Evolutionary conservation across 2,797 vertebrate species (phyloP), one percentile per base, ranked within the genome.

Genomic region (Sciaenops ocellatus): DNA sequence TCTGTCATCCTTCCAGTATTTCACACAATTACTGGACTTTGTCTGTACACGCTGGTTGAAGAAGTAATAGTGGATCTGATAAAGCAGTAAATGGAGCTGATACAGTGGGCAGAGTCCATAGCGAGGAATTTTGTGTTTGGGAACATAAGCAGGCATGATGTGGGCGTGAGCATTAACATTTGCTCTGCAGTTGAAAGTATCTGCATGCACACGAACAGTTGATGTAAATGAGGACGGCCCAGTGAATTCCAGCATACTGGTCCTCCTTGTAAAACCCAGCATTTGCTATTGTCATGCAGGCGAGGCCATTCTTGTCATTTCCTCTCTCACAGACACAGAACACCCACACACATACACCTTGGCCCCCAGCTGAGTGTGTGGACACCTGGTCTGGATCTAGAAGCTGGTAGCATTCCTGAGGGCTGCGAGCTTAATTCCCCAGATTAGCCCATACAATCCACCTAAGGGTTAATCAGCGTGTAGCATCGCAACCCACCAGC

Each of bases 351-450:
- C 85, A 80, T 78, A 76, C 72, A 73, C 71, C n/a, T 64, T 60
- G 60, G 41, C 73, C 54, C 48, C 74, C 62, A 76, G 78, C 79
- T 65, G 84, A 78, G 56, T 70, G 20, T 69, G 64, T 75, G 84
- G 80, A 90, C 94, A 94, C 92, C 94, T 95, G 93, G 91, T 87
- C 82, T 86, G 87, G 80, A 83, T 85, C 74, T 85, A 59, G 68
- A 68, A 63, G 75, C 83, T 59, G 38, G 73, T 77, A 80, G 70
- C 85, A 89, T 92, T 92, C 85, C 88, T 74, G 11, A 77, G 48
- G 68, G 50, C 82, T 73, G 34, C 50, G 42, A 91, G 34, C 82
- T 85, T 94, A 94, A 93, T 90, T 90, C 90, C 85, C 56, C 24
- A 76, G 89, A 90, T 93, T 89, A 92, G 79, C 79, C 81, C 12